Evolutionary conservation across 2,113 vertebrate species (phyloP).

Genomic region (Tetrax tetrax): DNA sequence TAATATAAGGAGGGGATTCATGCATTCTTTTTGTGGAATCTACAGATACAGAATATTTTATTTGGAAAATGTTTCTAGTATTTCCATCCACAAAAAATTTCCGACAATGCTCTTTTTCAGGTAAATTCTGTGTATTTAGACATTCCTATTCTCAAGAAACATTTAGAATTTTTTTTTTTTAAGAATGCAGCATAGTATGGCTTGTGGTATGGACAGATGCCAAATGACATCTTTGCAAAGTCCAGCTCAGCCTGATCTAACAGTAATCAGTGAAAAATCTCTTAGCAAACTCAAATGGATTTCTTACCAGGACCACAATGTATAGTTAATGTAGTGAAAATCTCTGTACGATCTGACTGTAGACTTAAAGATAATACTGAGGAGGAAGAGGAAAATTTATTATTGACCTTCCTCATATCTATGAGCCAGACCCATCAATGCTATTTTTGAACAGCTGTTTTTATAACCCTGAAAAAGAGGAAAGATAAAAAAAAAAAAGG

Average conservation of each 20-base stretch:
- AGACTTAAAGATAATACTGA: neutral
- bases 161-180: neutral
- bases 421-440: neutral
- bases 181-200: neutral
- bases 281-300: neutral
- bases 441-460: neutral
- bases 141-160: neutral
- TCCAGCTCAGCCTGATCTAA: neutral
- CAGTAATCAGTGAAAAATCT: neutral
- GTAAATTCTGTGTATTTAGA: neutral
- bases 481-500: neutral
- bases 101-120: neutral
- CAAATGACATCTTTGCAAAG: neutral
- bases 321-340: slow-evolving; percentile 4
- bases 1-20: neutral
- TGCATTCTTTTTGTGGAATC: neutral
- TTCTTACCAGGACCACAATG: neutral
- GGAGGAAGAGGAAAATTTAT: neutral
- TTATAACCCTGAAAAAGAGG: neutral
- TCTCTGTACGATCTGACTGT: neutral
- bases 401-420: neutral
- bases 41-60: neutral
- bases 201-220: neutral
- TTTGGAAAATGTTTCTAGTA: neutral
- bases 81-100: neutral